Base-by-base conservation (phyloP, 2,888 invertebrate species). In the Nomada ferruginata region DNA sequence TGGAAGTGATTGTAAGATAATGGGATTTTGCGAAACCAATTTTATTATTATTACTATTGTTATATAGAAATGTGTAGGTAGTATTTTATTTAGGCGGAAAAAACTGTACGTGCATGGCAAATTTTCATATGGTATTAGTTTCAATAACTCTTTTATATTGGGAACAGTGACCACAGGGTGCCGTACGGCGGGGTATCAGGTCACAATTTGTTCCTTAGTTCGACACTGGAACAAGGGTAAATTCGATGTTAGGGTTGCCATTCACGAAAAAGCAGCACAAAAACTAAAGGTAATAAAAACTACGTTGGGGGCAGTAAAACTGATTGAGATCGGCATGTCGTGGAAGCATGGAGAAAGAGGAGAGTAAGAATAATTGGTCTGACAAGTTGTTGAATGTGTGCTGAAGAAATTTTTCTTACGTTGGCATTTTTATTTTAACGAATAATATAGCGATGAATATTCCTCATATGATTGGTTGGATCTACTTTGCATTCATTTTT, bases 201-300 rank as follows among this genome's bases (percentile, higher is more conserved):
- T 10, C 65, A 18, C 18, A 69, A 18, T 57, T 69, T 57, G 26
- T 57, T 26, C 15, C 23, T 10, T 26, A n/a, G 20, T 23, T 26
- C 15, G n/a, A 11, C n/a, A 13, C 11, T 15, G 42, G n/a, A 4
- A 29, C n/a, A 20, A 15, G 42, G 23, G 36, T 50, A 18, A 44
- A 64, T 55, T 42, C 23, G 36, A 63, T 42, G 69, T 59, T 18
- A 26, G 42, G n/a, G 26, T 18, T 0, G n/a, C 29, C 44, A n/a
- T 29, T 69, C 23, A 59, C 57, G 26, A 18, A 44, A 47, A 9
- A 59, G 26, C n/a, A 59, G n/a, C 20, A 29, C 44, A 69, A 65
- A 65, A 65, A 52, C 29, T 44, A 57, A 44, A 57, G 69, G 44
- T 44, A 59, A 47, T 69, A 47, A 59, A 69, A 59, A 47, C 13